Evolutionary conservation across 2,888 invertebrate species (phyloP), one percentile per base, ranked within the genome.

Genomic region (Macaria liturata): DNA sequence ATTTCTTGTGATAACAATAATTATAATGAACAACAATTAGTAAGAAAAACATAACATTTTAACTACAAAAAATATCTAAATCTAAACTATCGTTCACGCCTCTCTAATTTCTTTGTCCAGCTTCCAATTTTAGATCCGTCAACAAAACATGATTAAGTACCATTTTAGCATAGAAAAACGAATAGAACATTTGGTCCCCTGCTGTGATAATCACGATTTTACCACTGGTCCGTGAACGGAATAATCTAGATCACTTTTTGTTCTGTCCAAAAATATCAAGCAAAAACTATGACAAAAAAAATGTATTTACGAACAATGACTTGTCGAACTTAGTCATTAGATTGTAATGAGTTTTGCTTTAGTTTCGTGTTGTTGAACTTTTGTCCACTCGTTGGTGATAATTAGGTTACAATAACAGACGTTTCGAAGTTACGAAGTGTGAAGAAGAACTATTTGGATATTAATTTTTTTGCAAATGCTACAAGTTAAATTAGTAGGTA

Each of bases 211-310:
- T 31, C 30, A 45, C 51, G 37, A 34, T 37, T 45, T 7, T 34
- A 44, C 51, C 39, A 51, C 45, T 51, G 51, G 45, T 45, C 51
- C 51, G 37, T 51, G 51, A 44, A 31, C 51, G 31, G 45, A 45
- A 37, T 45, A 50, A 32, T 45, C 45, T 51, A 51, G 51, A 51
- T 39, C 51, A 51, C n/a, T 51, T 51, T 51, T 51, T 51, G 50
- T 32, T 31, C 5, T 9, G 51, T 44, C 34, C 31, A 44, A 39
- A 42, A 51, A 51, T 50, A 50, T 32, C 4, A 1, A 4, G 3
- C 31, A 43, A 44, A 51, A 51, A 51, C 43, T 42, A n/a, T 42
- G 3, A 3, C 42, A 20, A 20, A 30, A 39, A 8, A 51, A 45
- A 51, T 45, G 45, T 32, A 46, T 39, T 49, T n/a, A 37, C 45